A percentile compares a stretch with the other conserved stretches of the same genome.
These are phyloP conservation scores for Luffia ferchaultella DNA, from an alignment of 2,888 invertebrate species.

Conservation along the genomic window DNA sequence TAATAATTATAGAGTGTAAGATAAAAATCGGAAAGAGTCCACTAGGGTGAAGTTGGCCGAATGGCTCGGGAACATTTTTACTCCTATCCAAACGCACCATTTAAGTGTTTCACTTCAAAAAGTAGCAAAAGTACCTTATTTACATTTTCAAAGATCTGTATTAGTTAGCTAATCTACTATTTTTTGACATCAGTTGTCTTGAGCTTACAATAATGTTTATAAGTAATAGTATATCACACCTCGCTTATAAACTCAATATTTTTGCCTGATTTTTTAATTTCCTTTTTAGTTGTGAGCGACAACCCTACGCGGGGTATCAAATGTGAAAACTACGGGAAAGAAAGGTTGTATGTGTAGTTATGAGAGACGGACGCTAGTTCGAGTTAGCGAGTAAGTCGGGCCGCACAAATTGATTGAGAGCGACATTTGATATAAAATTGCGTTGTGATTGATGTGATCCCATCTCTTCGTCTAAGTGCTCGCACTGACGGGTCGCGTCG, in stretches of 20 bases:
- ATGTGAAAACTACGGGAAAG: neutral
- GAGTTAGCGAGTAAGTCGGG: constrained; percentile 52
- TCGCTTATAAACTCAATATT: no score
- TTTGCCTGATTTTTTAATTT: no score
- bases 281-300: neutral
- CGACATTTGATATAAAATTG: constrained; percentile 67
- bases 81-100: no score
- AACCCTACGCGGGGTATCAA: neutral
- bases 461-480: constrained; percentile 56
- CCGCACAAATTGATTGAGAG: constrained; percentile 63
- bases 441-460: constrained; percentile 63
- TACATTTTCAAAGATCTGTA: neutral
- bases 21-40: no score
- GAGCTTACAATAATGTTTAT: no score
- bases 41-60: no score
- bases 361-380: constrained; percentile 18
- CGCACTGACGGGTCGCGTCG: constrained; percentile 29
- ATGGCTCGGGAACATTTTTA: no score
- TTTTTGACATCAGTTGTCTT: neutral
- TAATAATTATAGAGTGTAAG: no score
- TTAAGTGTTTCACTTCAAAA: no score
- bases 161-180: neutral
- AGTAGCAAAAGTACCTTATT: no score
- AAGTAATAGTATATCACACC: no score
- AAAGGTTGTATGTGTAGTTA: neutral